These are phyloP conservation scores for Tetanocera ferruginea DNA, from an alignment of 2,888 invertebrate species.

Conservation along the genomic window DNA sequence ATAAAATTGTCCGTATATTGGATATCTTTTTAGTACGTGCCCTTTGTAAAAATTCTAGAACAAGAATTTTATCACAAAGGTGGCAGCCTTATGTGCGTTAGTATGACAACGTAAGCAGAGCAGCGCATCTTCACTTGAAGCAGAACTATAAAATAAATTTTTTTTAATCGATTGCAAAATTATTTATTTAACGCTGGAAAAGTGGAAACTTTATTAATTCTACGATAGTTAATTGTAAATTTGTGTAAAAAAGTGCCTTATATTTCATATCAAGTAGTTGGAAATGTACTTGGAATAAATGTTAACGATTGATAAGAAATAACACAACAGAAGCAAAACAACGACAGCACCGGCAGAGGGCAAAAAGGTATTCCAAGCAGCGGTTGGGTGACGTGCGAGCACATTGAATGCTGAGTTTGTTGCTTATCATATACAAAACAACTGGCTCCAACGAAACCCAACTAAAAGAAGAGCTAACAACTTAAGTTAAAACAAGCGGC, in stretches of 20 bases:
- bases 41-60: too few relatives aligned
- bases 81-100: too few relatives aligned
- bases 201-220: neutral
- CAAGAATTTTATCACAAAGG: too few relatives aligned
- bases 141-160: too few relatives aligned
- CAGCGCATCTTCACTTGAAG: too few relatives aligned
- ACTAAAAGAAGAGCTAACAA: neutral
- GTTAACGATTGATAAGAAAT: neutral
- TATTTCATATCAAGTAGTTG: neutral
- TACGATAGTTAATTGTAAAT: neutral
- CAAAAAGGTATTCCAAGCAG: neutral
- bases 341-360: neutral
- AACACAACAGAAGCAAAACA: neutral
- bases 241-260: neutral
- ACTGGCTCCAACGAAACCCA: constrained; percentile 20
- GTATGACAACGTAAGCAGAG: too few relatives aligned
- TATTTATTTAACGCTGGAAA: neutral
- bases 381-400: neutral
- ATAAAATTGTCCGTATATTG: neutral
- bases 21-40: neutral
- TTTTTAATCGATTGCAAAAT: too few relatives aligned
- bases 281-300: neutral
- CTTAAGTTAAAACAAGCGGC: neutral
- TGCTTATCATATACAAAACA: neutral
- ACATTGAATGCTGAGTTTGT: neutral